Evolutionary conservation across 2,888 invertebrate genomes (phyloP).

Genomic region (Drosophila mulleri): DNA sequence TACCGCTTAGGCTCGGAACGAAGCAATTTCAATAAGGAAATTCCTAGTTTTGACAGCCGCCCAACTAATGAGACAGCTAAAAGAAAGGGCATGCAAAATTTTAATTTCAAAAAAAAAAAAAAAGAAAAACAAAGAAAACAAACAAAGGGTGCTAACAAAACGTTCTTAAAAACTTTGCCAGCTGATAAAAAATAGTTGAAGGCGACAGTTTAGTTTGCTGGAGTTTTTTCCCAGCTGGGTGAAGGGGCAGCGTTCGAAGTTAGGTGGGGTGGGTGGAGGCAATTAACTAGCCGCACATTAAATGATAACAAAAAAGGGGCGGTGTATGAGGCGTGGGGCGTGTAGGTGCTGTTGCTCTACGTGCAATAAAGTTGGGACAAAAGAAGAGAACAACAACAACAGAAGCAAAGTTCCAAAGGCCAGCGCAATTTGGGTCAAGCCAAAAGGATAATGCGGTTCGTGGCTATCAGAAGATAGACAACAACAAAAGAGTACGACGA

Average conservation of each 20-base stretch:
- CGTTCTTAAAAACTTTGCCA: slow-evolving; percentile 39
- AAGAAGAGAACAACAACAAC: slow-evolving; percentile 27
- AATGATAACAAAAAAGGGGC: slow-evolving; percentile 60
- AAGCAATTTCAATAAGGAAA: slow-evolving; percentile 67
- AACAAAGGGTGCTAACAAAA: slow-evolving; percentile 16
- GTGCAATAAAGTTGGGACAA: slow-evolving; percentile 60
- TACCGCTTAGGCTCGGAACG: not conserved
- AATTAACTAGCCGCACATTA: slow-evolving; percentile 74
- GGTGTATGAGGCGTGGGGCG: not conserved
- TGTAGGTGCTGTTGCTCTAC: slow-evolving; percentile 22
- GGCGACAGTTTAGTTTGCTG: slow-evolving; percentile 56
- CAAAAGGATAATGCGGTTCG: slow-evolving; percentile 70
- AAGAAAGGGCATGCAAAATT: slow-evolving; percentile 2
- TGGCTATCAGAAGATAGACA: slow-evolving; percentile 38
- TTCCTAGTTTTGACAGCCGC: slow-evolving; percentile 64
- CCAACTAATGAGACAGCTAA: slow-evolving; percentile 54
- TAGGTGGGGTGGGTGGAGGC: slow-evolving; percentile 25
- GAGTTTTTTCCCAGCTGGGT: slow-evolving; percentile 35
- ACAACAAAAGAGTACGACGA: slow-evolving; percentile 5
- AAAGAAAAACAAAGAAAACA: not conserved
- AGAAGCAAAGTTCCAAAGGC: slow-evolving; percentile 32
- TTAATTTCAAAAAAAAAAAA: not conserved
- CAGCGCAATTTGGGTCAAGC: slow-evolving; percentile 71
- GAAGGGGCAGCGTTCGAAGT: not conserved
- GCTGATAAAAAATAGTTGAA: slow-evolving; percentile 66